A percentile compares a stretch with the other conserved stretches of the same genome.
Conservation (phyloP, 2,797 vertebrate genomes). For the Rallus crepitans region DNA sequence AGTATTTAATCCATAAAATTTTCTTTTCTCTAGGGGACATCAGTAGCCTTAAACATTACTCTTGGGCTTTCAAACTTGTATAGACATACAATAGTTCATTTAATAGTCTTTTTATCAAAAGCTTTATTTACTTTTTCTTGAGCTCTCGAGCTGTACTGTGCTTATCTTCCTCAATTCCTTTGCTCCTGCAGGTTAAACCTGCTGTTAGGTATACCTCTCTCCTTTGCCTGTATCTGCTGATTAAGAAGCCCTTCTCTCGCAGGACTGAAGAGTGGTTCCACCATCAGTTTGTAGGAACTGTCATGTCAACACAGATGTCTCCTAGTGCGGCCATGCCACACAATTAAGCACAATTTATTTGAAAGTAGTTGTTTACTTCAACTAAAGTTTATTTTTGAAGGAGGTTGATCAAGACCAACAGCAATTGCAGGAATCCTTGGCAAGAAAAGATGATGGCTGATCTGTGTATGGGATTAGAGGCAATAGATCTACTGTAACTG, state of each 20-base stretch:
- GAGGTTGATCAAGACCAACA: background rate
- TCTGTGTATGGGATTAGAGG: background rate
- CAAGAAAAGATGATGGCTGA: background rate
- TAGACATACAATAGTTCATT: background rate
- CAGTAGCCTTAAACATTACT: slow-evolving; percentile 39
- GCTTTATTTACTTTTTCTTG: slow-evolving; percentile 10
- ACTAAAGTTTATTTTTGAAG: background rate
- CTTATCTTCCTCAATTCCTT: background rate
- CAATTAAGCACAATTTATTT: background rate
- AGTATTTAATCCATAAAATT: slow-evolving; percentile 61
- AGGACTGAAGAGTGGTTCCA: background rate
- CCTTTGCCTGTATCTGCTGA: background rate
- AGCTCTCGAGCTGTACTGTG: background rate
- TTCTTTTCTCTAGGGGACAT: slow-evolving; percentile 32
- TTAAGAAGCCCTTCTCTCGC: background rate
- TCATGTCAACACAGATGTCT: background rate
- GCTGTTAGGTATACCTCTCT: background rate
- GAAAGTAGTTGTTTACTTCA: background rate
- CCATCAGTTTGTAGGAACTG: background rate
- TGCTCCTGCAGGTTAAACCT: background rate
- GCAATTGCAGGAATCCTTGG: background rate
- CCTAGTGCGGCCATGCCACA: background rate
- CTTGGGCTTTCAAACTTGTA: slow-evolving; percentile 27
- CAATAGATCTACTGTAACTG: background rate
- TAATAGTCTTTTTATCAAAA: background rate